Percentiles rank a stretch among this genome's conserved stretches.
Evolutionary conservation across 2,797 vertebrate species (phyloP).

Genomic region (Micromesistius poutassou): DNA sequence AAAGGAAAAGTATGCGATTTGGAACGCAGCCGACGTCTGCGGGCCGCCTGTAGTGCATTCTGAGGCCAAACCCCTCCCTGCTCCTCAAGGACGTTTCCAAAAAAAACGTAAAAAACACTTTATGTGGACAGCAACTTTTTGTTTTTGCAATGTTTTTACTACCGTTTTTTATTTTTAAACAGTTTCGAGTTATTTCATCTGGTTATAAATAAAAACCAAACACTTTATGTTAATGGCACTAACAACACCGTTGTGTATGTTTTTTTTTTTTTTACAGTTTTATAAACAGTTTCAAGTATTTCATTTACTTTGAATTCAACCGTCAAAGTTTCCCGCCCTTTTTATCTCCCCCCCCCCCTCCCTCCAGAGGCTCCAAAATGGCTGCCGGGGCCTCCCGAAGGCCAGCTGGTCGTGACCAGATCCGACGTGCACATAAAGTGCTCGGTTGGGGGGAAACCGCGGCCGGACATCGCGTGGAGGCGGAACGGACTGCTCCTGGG

Average conservation of each 20-base stretch:
- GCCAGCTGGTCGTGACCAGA: conserved; percentile 76
- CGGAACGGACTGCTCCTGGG: conserved; percentile 78
- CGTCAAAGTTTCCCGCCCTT: conserved; percentile 21
- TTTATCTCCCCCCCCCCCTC: conserved; percentile 44
- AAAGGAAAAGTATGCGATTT: no score
- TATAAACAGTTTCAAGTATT: background rate
- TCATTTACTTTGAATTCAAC: conserved; percentile 15
- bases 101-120: background rate
- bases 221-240: background rate
- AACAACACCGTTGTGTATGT: background rate
- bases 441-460: conserved; percentile 81
- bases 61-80: background rate
- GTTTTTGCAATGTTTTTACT: no score
- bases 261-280: background rate
- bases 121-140: no score
- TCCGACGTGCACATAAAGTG: conserved; percentile 82
- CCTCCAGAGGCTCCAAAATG: conserved; percentile 85
- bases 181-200: conserved; percentile 18
- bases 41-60: background rate
- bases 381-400: conserved; percentile 76
- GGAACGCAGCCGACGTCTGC: background rate
- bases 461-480: conserved; percentile 83
- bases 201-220: background rate
- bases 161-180: background rate
- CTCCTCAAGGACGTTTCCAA: background rate